Conservation (phyloP, 2,888 invertebrate genomes). For the Dynastes maya region DNA sequence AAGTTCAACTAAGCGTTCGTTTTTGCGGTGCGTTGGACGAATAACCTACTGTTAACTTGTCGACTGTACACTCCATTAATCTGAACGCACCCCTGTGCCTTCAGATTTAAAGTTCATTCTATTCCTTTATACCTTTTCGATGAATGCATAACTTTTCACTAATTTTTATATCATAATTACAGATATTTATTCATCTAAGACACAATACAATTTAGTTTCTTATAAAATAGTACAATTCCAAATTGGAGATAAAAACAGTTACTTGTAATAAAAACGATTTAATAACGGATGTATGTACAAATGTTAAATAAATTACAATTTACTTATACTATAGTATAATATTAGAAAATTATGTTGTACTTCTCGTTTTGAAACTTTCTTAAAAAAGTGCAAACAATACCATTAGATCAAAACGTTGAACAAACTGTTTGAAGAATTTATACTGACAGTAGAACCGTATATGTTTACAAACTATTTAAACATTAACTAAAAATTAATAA, state of each 20-base stretch:
- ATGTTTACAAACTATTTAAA: not conserved
- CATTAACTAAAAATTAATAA: not conserved
- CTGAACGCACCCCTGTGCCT: no score
- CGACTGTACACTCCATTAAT: no score
- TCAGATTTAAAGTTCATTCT: no score
- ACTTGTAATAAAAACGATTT: constrained; percentile 35
- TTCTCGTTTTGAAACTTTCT: not conserved
- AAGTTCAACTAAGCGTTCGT: no score
- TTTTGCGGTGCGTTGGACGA: no score
- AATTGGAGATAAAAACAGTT: not conserved
- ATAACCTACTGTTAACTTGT: no score
- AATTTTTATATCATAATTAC: no score
- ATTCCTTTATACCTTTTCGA: no score
- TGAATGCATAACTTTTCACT: no score
- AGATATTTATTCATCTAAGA: no score
- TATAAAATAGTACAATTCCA: no score
- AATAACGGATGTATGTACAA: constrained; percentile 31
- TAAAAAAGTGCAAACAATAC: constrained; percentile 14
- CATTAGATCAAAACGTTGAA: not conserved
- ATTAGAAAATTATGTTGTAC: constrained; percentile 39
- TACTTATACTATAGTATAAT: constrained; percentile 7
- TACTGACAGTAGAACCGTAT: constrained; percentile 9
- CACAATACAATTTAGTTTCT: no score
- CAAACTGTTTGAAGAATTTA: constrained; percentile 11
- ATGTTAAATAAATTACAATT: constrained; percentile 41